Evolutionary conservation across 2,797 vertebrate genomes (phyloP), one percentile per base, ranked within the genome.

Genomic region (Chaetodon trifasciatus): DNA sequence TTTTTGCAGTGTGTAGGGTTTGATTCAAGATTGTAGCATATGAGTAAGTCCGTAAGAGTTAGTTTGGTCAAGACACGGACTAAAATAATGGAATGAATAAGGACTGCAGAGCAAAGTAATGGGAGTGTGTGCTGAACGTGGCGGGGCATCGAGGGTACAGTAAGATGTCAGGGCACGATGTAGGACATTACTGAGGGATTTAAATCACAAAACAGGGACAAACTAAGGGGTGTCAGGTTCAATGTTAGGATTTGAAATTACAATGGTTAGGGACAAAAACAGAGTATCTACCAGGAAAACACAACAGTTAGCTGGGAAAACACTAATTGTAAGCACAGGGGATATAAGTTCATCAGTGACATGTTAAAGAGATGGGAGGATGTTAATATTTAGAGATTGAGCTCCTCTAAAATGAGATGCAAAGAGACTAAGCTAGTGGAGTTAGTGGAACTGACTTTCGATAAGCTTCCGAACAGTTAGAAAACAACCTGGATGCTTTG

Each of bases 1-100:
- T 91, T 92, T 93, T 92, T 93, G 92, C 91, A 93, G 89, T 67
- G 83, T 74, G 66, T 49, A 35, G 61, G 79, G 73, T 86, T 85
- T 84, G 55, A 75, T 72, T 64, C 69, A n/a, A 82, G 81, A 70
- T 47, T 64, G 56, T 44, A 79, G 52, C 66, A 60, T 70, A 81
- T 84, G 81, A 85, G 70, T 65, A 69, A 70, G 77, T 84, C 62
- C 74, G 46, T 55, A 65, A 56, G 70, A 75, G 79, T 87, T 91
- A 88, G 81, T 88, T 80, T 70, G 60, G 76, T 76, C 64, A 73
- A 78, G 84, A 89, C 83, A 79, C 83, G 49, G 62, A 80, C 68
- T 52, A 70, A 77, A 75, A 70, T 46, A 72, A 92, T 88, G 88
- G 72, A 11, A 90, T 88, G 89, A 50, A 70, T 74, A 40, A 67